Percentiles rank a stretch among this genome's conserved stretches.
Evolutionary conservation across 2,888 invertebrate species (phyloP).

Genomic region (Parnassius mnemosyne): DNA sequence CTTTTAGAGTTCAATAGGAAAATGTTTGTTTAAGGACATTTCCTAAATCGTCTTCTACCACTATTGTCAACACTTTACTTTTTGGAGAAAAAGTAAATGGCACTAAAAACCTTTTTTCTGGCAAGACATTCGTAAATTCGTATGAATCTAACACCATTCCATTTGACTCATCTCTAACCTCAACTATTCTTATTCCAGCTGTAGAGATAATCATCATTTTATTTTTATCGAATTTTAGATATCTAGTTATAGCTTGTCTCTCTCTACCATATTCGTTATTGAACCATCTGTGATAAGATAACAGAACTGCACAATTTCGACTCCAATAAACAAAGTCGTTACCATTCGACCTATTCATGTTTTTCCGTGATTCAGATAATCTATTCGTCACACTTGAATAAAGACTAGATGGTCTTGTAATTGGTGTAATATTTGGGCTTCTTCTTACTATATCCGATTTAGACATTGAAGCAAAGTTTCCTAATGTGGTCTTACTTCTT

Average conservation of each 20-base stretch:
- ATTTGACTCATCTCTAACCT: slow-evolving; percentile 81
- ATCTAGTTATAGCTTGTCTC: slow-evolving; percentile 75
- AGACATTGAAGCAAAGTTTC: slow-evolving; percentile 75
- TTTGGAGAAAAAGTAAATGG: slow-evolving; percentile 75
- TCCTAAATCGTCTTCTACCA: slow-evolving; percentile 85
- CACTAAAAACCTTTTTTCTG: slow-evolving; percentile 80
- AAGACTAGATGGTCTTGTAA: slow-evolving; percentile 74
- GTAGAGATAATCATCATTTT: slow-evolving; percentile 83
- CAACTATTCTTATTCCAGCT: slow-evolving; percentile 83
- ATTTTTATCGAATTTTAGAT: slow-evolving; percentile 76
- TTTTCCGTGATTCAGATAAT: slow-evolving; percentile 69
- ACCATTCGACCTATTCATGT: slow-evolving; percentile 61
- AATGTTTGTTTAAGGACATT: slow-evolving; percentile 84
- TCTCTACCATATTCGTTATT: slow-evolving; percentile 78
- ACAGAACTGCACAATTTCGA: slow-evolving; percentile 82
- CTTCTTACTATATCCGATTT: slow-evolving; percentile 70
- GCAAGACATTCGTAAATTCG: slow-evolving; percentile 80
- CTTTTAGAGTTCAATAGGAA: slow-evolving; percentile 60
- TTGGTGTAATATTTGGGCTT: slow-evolving; percentile 76
- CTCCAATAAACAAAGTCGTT: slow-evolving; percentile 82
- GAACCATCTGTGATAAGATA: slow-evolving; percentile 83
- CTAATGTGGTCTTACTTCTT: slow-evolving; percentile 75
- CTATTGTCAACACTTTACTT: slow-evolving; percentile 77
- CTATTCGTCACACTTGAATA: slow-evolving; percentile 73
- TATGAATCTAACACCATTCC: slow-evolving; percentile 83